Percentiles rank a stretch among this genome's conserved stretches.
Conservation (phyloP, 2,888 invertebrate species). For the Salpingus planirostris region DNA sequence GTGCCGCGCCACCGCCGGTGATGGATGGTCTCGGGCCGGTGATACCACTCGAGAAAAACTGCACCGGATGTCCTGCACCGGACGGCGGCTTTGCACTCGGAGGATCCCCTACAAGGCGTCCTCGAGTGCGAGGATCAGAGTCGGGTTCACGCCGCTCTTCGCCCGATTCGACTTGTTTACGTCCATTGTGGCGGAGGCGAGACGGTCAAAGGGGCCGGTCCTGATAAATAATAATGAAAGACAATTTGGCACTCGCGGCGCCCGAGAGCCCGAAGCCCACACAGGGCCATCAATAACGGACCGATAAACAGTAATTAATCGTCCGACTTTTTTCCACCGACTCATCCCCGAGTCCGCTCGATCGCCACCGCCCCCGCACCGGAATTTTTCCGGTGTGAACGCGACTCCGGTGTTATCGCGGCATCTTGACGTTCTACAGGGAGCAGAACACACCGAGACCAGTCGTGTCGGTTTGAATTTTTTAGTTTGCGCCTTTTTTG, state of each 20-base stretch:
- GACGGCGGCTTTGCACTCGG: slow-evolving; percentile 12
- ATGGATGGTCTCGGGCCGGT: slow-evolving; percentile 9
- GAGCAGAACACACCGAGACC: slow-evolving; percentile 18
- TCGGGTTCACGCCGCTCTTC: slow-evolving; percentile 10
- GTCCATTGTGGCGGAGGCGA: slow-evolving; percentile 1
- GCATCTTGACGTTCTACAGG: slow-evolving; percentile 22
- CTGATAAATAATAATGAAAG: slow-evolving; percentile 10
- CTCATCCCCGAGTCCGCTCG: no score
- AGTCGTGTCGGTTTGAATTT: slow-evolving; percentile 15
- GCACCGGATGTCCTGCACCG: slow-evolving; percentile 15
- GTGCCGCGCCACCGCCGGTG: slow-evolving; percentile 4
- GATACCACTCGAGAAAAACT: slow-evolving; percentile 5
- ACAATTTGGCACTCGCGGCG: slow-evolving; percentile 6
- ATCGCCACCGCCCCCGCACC: no score
- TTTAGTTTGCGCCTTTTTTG: slow-evolving; percentile 13
- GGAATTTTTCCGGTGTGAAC: slow-evolving; percentile 1
- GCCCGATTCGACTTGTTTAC: slow-evolving; percentile 14
- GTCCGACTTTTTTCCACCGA: not conserved
- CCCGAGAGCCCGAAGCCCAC: not conserved
- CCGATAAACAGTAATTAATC: not conserved
- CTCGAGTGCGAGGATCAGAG: slow-evolving; percentile 6
- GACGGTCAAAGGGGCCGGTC: not conserved
- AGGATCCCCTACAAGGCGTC: slow-evolving; percentile 9
- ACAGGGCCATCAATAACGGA: not conserved
- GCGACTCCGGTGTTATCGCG: slow-evolving; percentile 19